A percentile compares a stretch with the other conserved stretches of the same genome.
These are phyloP conservation scores for Spicauda simplicius DNA, from an alignment of 2,888 invertebrate species.

Conservation along the genomic window DNA sequence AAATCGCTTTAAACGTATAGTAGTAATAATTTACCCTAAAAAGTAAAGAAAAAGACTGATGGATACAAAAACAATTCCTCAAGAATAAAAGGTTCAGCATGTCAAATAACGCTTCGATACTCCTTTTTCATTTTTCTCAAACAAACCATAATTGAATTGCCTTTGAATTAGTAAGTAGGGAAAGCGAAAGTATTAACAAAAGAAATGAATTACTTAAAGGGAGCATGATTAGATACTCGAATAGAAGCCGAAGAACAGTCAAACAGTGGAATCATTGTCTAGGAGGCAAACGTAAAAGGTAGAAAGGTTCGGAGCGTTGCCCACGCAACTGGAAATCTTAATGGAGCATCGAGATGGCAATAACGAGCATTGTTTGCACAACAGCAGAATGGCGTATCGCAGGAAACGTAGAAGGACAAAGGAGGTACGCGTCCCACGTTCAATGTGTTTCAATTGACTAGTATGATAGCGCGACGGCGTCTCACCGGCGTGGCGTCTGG, in stretches of 20 bases:
- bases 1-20: background rate
- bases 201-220: background rate
- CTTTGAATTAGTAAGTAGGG: constrained; percentile 16
- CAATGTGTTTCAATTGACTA: constrained; percentile 67
- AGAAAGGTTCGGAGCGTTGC: constrained; percentile 11
- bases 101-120: background rate
- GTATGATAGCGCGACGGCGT: constrained; percentile 52
- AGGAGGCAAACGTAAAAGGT: background rate
- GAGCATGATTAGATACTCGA: background rate
- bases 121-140: constrained; percentile 20
- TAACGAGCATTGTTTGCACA: constrained; percentile 28
- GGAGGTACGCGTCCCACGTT: constrained; percentile 33
- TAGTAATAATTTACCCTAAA: too few relatives aligned
- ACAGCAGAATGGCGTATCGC: constrained; percentile 13
- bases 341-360: constrained; percentile 23
- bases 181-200: constrained; percentile 7
- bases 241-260: background rate
- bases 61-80: background rate
- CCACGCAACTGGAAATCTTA: constrained; percentile 22
- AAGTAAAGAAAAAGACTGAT: too few relatives aligned
- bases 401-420: constrained; percentile 28
- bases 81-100: background rate
- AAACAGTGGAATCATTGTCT: constrained; percentile 1
- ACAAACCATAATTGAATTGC: constrained; percentile 8
- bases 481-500: constrained; percentile 11